Evolutionary conservation across 2,113 vertebrate genomes (phyloP), one percentile per base, ranked within the genome.

Genomic region (Quiscalus mexicanus): DNA sequence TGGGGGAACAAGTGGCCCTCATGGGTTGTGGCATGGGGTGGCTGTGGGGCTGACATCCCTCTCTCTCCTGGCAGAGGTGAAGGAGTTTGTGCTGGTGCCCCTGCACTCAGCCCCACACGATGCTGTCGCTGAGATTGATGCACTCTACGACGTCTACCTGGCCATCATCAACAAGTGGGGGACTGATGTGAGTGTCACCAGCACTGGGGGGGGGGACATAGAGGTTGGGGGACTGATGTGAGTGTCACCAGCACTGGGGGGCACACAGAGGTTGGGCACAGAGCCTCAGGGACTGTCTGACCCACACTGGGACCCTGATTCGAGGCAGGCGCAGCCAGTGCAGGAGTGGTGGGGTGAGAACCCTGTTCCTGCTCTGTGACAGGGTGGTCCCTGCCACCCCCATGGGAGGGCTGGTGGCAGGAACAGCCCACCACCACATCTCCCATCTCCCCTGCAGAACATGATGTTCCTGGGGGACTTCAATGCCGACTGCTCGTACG

Each of bases 391-490:
- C 21, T 44, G 53, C 21, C 25, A 50, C 16, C 11, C 11, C 7
- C 35, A 13, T 0, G 1, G 47, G 23, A 35, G n/a, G 25, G 39
- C 41, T 79, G 56, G 42, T 22, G 31, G 31, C 0, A 3, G 35
- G 37, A 39, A 4, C 53, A 68, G 70, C 70, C 53, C 4, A 0
- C 21, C 37, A n/a, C 21, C 49, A 55, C 47, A 1, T 17, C 12
- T 41, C 39, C 6, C 3, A 7, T 42, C 16, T 71, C 16, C 63
- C 50, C 50, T 12, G 4, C 97, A 99, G 99, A 98, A 99, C 95
- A 98, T 99, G 22, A 80, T 99, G 50, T 98, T 99, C 78, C 97
- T 99, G 84, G 99, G 99, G 1, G 99, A 99, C 97, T 99, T 99
- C 97, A 99, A 99, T 0, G 95, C 99, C 0, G 99, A 98, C 80